Base-by-base conservation (phyloP, 2,888 invertebrate species). In the Apamea monoglypha region DNA sequence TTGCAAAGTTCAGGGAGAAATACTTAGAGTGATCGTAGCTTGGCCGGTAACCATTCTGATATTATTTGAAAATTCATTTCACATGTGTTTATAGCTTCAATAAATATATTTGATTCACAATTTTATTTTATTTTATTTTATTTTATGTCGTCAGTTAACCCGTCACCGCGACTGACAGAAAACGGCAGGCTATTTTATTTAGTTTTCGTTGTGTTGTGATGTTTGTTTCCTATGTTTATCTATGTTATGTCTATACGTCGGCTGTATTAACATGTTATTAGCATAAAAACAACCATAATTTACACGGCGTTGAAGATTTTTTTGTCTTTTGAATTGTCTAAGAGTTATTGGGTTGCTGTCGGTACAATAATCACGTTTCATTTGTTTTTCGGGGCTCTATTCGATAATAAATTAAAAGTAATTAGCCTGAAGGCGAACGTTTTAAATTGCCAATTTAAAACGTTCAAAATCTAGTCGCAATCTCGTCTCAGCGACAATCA, bases 111-210 rank as follows among this genome's bases (percentile, higher is more conserved):
- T 75, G 32, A 75, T 75, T 18, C n/a, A 70, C 2, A 71, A 63
- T 59, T 79, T 64, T 64, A 75, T 67, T 76, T 67, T 67, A 63
- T 59, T 79, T 64, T 64, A 75, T 67, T 76, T 67, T 67, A 70
- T 81, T 70, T 63, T 25, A 71, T 50, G 36, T 56, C 53, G 70
- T 68, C 76, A 44, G 47, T 76, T 68, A 76, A 74, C 59, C 81
- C 59, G 36, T 76, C 77, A 68, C 67, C 50, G 29, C 64, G 36
- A 14, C 59, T 59, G 76, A 64, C 59, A 40, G 63, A 71, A 66
- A 61, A 74, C 47, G n/a, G n/a, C 29, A 14, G 16, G n/a, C 32
- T 59, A 71, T 78, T 84, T 87, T 75, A 87, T 87, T 76, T 63
- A 14, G n/a, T 68, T 78, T 29, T 64, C 59, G 21, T 53, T 29